These are phyloP conservation scores for Diachasmimorpha longicaudata DNA, from an alignment of 1,140 invertebrate species.

Conservation along the genomic window DNA sequence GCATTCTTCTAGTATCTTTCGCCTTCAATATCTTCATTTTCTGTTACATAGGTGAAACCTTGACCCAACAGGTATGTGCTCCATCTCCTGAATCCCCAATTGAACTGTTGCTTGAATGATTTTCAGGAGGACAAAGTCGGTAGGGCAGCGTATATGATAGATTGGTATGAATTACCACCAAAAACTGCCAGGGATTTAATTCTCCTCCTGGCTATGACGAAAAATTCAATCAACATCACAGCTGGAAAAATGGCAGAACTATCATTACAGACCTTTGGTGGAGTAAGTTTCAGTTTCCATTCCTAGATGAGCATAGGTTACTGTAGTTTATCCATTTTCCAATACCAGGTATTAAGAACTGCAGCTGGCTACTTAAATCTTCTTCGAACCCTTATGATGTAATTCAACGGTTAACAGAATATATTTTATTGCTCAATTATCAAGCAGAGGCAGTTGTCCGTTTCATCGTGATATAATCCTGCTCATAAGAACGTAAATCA, in stretches of 20 bases:
- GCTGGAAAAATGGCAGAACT: constrained; percentile 46
- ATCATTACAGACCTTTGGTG: constrained; percentile 39
- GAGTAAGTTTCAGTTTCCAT: constrained; percentile 33
- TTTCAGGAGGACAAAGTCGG: constrained; percentile 29
- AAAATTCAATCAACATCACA: constrained; percentile 38
- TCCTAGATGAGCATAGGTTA: background rate
- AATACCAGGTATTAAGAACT: constrained; percentile 18
- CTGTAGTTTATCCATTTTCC: background rate
- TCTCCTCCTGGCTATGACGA: constrained; percentile 34
- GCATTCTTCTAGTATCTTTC: constrained; percentile 37
- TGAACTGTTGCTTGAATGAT: background rate
- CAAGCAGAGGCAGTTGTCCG: background rate
- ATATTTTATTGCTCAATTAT: background rate
- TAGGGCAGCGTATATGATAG: constrained; percentile 34
- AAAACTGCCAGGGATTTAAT: constrained; percentile 32
- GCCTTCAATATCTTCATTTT: constrained; percentile 37
- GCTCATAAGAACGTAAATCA: too few species aligned
- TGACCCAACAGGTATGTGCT: constrained; percentile 13
- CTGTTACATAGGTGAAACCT: constrained; percentile 16
- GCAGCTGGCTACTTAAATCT: constrained; percentile 27
- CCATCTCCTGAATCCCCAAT: background rate
- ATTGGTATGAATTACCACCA: constrained; percentile 43
- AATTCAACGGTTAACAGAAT: background rate
- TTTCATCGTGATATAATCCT: too few species aligned
- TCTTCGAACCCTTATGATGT: constrained; percentile 18